Evolutionary conservation across 2,113 vertebrate genomes (phyloP), one percentile per base, ranked within the genome.

Genomic region (Cathartes aura): DNA sequence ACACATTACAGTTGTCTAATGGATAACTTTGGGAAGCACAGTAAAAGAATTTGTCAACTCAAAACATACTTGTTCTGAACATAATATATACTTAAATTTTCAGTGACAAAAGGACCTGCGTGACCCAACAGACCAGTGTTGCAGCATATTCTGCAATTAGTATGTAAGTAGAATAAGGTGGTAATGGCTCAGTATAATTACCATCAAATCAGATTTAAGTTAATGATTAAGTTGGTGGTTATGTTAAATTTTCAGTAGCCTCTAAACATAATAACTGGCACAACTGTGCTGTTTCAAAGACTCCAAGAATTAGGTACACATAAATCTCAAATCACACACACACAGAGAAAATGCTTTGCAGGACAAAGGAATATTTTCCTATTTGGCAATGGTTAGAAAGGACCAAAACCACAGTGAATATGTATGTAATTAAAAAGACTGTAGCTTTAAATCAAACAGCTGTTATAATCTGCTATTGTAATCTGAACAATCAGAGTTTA

Each of bases 391-490:
- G 16, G 19, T 88, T 82, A 70, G 42, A 83, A 91, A 79, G 34
- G 52, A 64, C 56, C 40, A 67, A 75, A 75, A 14, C 14, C 66
- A 64, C 42, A 88, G 29, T 64, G 38, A 94, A 14, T 34, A 76
- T 30, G 11, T 43, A 71, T 27, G 48, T 34, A 75, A 60, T 80
- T 47, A 86, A 71, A 83, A 62, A 78, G 43, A 60, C 15, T 70
- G 7, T 38, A 29, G 4, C 43, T 94, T 79, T 72, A 89, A 93
- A 81, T 14, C 11, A 86, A 82, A 71, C 5, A 12, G 12, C 17
- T 45, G 53, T 29, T 98, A 98, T 50, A 98, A 83, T 87, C 4
- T 96, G 83, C 96, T 98, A 10, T 63, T 96, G 55, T 22, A 72
- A 78, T 89, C 38, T 21, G 72, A 43, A 59, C 55, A 52, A 82